phyloP scores from a whole-genome alignment of 2,797 vertebrate genomes.

The Trachurus trachurus region DNA sequence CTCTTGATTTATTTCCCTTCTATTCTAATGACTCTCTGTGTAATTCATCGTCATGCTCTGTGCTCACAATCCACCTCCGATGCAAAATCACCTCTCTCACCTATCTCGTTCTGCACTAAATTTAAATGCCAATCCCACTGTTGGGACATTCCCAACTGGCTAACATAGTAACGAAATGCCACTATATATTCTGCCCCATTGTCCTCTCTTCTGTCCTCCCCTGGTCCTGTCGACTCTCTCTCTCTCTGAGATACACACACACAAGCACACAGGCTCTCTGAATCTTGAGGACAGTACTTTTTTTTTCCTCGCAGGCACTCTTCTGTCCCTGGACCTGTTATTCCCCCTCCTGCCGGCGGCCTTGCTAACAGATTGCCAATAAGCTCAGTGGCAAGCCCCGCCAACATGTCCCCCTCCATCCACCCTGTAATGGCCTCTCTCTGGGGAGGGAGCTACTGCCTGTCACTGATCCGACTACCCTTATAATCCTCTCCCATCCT shows the following conservation, averaged over 20 bases:
- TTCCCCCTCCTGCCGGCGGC: slow-evolving; percentile 69
- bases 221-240: slow-evolving; percentile 56
- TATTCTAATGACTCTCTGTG: slow-evolving; percentile 50
- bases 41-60: slow-evolving; percentile 65
- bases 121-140: slow-evolving; percentile 71
- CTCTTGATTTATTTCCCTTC: slow-evolving; percentile 61
- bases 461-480: slow-evolving; percentile 77
- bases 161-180: slow-evolving; percentile 61
- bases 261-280: slow-evolving; percentile 26
- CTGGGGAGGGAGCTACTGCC: slow-evolving; percentile 72
- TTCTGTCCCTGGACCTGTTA: slow-evolving; percentile 71
- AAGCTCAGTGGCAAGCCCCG: slow-evolving; percentile 80
- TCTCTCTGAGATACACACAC: slow-evolving; percentile 2
- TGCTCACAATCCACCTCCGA: slow-evolving; percentile 42
- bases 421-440: slow-evolving; percentile 79
- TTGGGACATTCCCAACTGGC: slow-evolving; percentile 55
- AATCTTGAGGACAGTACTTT: slow-evolving; percentile 71
- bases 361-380: slow-evolving; percentile 88
- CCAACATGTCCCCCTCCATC: slow-evolving; percentile 61
- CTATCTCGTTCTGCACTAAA: slow-evolving; percentile 61
- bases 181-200: slow-evolving; percentile 68
- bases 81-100: slow-evolving; percentile 52
- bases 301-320: slow-evolving; percentile 65
- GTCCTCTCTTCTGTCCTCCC: slow-evolving; percentile 48
- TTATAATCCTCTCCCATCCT: slow-evolving; percentile 67